These are phyloP conservation scores for Alviniconcha strummeri DNA, from an alignment of 2,888 invertebrate species.

Conservation along the genomic window DNA sequence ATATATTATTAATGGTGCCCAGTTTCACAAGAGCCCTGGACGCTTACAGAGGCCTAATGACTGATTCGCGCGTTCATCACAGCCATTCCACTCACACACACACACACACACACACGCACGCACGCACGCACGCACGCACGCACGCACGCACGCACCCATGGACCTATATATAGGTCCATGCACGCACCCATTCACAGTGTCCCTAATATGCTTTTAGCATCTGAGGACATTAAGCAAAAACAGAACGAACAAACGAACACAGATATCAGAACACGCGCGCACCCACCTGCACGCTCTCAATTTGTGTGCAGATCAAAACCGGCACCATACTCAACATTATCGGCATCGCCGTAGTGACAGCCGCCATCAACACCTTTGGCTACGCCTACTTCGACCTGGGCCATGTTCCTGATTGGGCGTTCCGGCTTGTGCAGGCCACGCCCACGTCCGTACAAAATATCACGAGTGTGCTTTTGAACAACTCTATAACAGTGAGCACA, in stretches of 20 bases:
- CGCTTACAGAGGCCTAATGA: background rate
- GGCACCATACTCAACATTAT: conserved; percentile 62
- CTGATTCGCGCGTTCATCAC: no score
- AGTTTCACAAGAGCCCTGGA: background rate
- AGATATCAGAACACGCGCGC: background rate
- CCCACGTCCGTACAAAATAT: background rate
- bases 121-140: background rate
- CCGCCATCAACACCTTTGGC: conserved; percentile 64
- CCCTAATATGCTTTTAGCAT: no score
- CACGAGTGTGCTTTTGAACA: background rate
- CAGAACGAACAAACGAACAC: no score
- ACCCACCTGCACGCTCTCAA: background rate
- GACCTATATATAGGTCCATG: background rate
- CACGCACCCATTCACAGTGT: conserved; percentile 10
- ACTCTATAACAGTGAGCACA: background rate
- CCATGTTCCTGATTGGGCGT: conserved; percentile 57
- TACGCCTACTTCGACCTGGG: conserved; percentile 54
- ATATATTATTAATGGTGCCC: background rate
- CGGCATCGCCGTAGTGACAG: conserved; percentile 52
- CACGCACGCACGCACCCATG: background rate
- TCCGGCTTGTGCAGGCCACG: background rate
- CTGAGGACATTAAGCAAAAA: no score
- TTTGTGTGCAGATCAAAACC: conserved; percentile 55
- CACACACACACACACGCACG: background rate
- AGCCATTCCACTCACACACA: background rate